Evolutionary conservation across 2,888 invertebrate genomes (phyloP).

Genomic region (Limenitis camilla): DNA sequence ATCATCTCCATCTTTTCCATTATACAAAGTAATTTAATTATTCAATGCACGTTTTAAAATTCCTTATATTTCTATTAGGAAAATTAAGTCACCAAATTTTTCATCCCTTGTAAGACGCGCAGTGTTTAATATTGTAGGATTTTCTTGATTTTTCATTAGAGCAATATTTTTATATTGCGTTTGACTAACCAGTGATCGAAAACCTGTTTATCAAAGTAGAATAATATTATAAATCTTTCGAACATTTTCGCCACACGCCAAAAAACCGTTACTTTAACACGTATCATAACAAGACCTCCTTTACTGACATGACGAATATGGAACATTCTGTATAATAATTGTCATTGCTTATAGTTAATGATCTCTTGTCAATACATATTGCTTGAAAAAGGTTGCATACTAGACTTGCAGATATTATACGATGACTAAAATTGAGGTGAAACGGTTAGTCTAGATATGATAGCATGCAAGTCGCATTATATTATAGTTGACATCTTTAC

Average conservation of each 20-base stretch:
- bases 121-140: too few species aligned
- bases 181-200: too few species aligned
- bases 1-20: too few species aligned
- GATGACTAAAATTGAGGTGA: conserved; percentile 16
- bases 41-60: too few species aligned
- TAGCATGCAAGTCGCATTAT: background rate
- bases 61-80: too few species aligned
- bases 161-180: too few species aligned
- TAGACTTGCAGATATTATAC: conserved; percentile 6
- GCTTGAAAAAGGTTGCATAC: conserved; percentile 9
- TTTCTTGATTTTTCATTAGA: too few species aligned
- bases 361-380: conserved; percentile 13
- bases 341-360: conserved; percentile 7
- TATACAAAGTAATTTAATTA: too few species aligned
- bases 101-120: too few species aligned
- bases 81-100: too few species aligned
- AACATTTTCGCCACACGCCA: background rate
- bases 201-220: too few species aligned
- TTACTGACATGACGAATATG: conserved; percentile 6
- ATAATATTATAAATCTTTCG: too few species aligned
- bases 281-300: conserved; percentile 6
- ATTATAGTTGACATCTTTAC: background rate
- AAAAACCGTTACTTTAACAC: conserved; percentile 5
- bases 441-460: conserved; percentile 9
- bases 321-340: conserved; percentile 10